Conservation (phyloP, 2,888 invertebrate species). For the Drosophila borealis region DNA sequence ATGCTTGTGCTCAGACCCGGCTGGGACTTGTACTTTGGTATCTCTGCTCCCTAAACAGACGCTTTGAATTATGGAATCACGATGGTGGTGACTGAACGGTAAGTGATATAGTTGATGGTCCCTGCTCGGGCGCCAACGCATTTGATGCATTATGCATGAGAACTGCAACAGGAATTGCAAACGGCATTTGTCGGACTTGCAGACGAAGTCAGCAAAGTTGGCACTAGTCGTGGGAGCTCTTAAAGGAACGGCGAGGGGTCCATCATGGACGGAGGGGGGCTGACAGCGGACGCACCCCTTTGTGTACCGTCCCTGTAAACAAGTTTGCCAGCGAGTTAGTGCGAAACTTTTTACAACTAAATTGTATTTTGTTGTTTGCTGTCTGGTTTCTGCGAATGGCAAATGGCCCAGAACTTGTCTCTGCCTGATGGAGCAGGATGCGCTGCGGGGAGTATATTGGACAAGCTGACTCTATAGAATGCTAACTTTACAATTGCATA, state of each 20-base stretch:
- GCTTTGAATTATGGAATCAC: constrained; percentile 36
- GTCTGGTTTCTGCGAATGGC: constrained; percentile 55
- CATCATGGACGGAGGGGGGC: neutral
- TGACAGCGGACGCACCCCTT: neutral
- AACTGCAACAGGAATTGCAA: constrained; percentile 38
- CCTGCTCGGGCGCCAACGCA: constrained; percentile 27
- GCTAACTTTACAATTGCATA: constrained; percentile 47
- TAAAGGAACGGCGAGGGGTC: neutral
- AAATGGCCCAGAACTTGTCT: constrained; percentile 51
- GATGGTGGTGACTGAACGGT: constrained; percentile 47
- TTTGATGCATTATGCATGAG: constrained; percentile 72
- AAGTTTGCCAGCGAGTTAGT: constrained; percentile 56
- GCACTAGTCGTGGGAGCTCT: neutral
- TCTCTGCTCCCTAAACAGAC: constrained; percentile 6
- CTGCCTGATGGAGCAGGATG: neutral
- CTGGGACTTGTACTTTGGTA: neutral
- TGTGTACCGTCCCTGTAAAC: constrained; percentile 49
- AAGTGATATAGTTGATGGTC: constrained; percentile 62
- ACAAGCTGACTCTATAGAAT: constrained; percentile 15
- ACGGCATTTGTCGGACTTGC: constrained; percentile 52
- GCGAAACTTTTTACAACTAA: constrained; percentile 58
- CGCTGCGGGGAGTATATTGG: neutral
- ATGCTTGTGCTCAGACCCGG: constrained; percentile 7
- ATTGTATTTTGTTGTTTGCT: constrained; percentile 58
- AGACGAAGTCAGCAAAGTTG: constrained; percentile 30